Evolutionary conservation across 1,140 invertebrate species (phyloP).

Genomic region (Cardiocondyla obscurior): DNA sequence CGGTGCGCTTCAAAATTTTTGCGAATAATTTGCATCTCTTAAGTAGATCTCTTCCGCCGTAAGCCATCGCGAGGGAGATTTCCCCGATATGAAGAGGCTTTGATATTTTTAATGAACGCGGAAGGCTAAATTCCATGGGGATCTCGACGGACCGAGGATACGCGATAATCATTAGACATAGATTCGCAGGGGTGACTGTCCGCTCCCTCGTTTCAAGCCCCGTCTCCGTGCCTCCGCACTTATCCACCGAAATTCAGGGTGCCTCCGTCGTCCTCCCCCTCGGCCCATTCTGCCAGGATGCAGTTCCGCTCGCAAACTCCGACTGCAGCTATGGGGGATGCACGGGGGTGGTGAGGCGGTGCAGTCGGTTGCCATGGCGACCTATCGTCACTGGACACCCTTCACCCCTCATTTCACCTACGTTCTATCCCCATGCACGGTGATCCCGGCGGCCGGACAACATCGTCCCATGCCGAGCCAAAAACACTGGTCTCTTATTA

Average conservation of each 20-base stretch:
- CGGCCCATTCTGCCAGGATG: conserved; percentile 69
- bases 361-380: conserved; percentile 84
- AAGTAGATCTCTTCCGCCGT: neutral
- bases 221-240: conserved; percentile 65
- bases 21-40: conserved; percentile 10
- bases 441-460: conserved; percentile 79
- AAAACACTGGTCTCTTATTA: conserved; percentile 84
- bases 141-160: conserved; percentile 56
- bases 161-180: conserved; percentile 76
- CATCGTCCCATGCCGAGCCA: conserved; percentile 80
- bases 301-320: conserved; percentile 79
- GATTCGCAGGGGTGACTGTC: conserved; percentile 74
- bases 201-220: conserved; percentile 58
- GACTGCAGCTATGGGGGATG: conserved; percentile 80
- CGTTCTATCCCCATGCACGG: conserved; percentile 73
- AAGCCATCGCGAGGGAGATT: conserved; percentile 15
- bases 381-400: conserved; percentile 83
- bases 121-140: conserved; percentile 61
- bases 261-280: conserved; percentile 58
- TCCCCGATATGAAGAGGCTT: conserved; percentile 27
- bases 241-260: conserved; percentile 75
- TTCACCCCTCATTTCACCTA: conserved; percentile 72
- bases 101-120: conserved; percentile 71
- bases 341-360: conserved; percentile 79
- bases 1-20: neutral